Percentiles rank a stretch among this genome's conserved stretches.
These are phyloP conservation scores for Rhogogaster chlorosoma DNA, from an alignment of 2,888 invertebrate genomes.

Conservation along the genomic window DNA sequence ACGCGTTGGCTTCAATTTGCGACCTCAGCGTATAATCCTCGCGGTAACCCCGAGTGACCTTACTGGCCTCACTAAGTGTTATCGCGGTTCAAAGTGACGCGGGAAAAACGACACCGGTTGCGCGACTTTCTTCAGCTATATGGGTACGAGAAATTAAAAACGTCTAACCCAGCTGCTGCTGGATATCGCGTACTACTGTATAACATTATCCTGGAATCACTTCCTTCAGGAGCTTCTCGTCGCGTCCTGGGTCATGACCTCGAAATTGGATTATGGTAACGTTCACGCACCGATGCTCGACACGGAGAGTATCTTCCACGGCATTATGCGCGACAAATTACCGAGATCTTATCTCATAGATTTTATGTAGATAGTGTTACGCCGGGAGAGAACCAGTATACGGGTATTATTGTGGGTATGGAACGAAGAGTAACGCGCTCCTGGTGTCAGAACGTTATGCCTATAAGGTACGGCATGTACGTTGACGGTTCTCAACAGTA, in stretches of 20 bases:
- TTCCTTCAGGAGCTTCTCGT: background rate
- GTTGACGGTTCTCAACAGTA: conserved; percentile 77
- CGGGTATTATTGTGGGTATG: background rate
- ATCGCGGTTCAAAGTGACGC: conserved; percentile 32
- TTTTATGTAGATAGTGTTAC: conserved; percentile 63
- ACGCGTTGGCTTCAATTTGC: conserved; percentile 28
- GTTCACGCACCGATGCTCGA: conserved; percentile 48
- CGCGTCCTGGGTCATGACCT: conserved; percentile 36
- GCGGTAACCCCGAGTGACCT: conserved; percentile 17
- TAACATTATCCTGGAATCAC: background rate
- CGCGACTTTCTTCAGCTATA: conserved; percentile 18
- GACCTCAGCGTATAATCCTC: conserved; percentile 5
- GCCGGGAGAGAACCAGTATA: background rate
- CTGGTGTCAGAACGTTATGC: conserved; percentile 23
- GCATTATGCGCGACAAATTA: conserved; percentile 67
- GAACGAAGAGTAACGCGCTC: conserved; percentile 10
- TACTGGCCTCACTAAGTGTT: background rate
- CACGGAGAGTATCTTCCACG: background rate
- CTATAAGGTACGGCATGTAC: conserved; percentile 62
- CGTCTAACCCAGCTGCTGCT: background rate
- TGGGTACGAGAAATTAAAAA: background rate
- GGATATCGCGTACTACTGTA: background rate
- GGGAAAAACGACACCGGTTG: conserved; percentile 47
- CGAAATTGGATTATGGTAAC: conserved; percentile 51
- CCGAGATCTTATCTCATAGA: conserved; percentile 71